Evolutionary conservation across 2,113 vertebrate species (phyloP), one percentile per base, ranked within the genome.

Genomic region (Progne subis): DNA sequence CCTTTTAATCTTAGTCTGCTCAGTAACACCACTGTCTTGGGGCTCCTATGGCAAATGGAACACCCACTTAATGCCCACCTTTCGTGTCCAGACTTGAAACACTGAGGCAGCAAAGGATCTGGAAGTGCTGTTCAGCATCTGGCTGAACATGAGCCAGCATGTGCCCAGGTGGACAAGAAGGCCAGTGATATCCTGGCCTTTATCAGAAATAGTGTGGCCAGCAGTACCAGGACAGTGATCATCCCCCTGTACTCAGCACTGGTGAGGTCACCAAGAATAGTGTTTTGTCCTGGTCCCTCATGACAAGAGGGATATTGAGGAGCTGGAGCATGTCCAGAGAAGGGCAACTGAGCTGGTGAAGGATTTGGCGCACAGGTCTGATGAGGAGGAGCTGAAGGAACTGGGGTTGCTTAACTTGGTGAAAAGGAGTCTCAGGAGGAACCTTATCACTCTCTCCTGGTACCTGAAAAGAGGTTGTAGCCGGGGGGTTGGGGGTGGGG

Each of bases 281-380:
- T 37, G 31, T 43, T 50, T 17, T 44, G 4, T 37, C 52, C 31
- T 37, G 37, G 31, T 31, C 31, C 29, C 31, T 70, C 15, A 24
- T 18, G 24, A 43, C 14, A 59, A 59, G 31, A 44, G 7, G 3
- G 37, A 37, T 32, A 5, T 16, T 86, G 71, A 52, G 14, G 11
- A 20, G 13, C 44, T 77, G 21, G 37, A 59, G 5, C 1, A 0
- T 52, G 31, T 67, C 31, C 63, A 52, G 53, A 43, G 52, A 59
- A 50, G 5, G 20, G 13, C 37, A 43, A 8, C 0, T 0, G 13
- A 43, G 12, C 8, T 52, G 20, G 7, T 37, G 21, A 26, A 86
- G 14, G 6, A 17, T 60, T 18, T 77, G 53, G 32, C 60, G 26
- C 7, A 21, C 32, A n/a, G 11, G 14, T 44, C 11, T 32, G 18